Base-by-base conservation (phyloP, 2,797 vertebrate genomes). In the Lerista edwardsae region DNA sequence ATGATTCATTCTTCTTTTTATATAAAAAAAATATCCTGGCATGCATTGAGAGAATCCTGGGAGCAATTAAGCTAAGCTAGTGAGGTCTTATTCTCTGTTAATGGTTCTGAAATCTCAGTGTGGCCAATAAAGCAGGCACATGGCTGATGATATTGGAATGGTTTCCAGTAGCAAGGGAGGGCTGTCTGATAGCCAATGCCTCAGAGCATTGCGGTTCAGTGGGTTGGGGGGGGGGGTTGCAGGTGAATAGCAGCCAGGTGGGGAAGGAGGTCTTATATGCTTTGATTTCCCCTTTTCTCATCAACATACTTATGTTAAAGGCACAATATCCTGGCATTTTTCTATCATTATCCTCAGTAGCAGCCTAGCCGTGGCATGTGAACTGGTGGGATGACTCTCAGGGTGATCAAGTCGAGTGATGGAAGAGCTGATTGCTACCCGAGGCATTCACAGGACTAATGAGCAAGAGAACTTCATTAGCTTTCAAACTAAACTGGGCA, bases 41-140 rank as follows among this genome's bases (percentile, higher is more conserved):
- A 61, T 80, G 74, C 86, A 77, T 75, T 88, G 84, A 75, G 0
- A n/a, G 23, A 71, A 79, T 59, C 47, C 59, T 74, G 62, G 65
- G 21, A 85, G 1, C 84, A 55, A 81, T 75, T 84, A 80, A 89
- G 67, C 10, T 82, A 86, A 86, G 62, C 72, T 9, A 87, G 57
- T 27, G 12, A 41, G 39, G 76, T 87, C 90, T 86, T 34, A 57
- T 83, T 88, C 75, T 72, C 44, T 79, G 57, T 12, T 73, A 88
- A 64, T 88, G 69, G 79, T 6, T 83, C 57, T 84, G 76, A 90
- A 89, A 75, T 71, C 12, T 80, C 17, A 73, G 34, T 75, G 69
- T 65, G 78, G n/a, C 81, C 55, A 83, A 39, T 80, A 83, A 83
- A 80, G 44, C 6, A 61, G 68, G 67, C 39, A 64, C 62, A 57